Base-by-base conservation (phyloP, 2,113 vertebrate species). In the Xyrauchen texanus region DNA sequence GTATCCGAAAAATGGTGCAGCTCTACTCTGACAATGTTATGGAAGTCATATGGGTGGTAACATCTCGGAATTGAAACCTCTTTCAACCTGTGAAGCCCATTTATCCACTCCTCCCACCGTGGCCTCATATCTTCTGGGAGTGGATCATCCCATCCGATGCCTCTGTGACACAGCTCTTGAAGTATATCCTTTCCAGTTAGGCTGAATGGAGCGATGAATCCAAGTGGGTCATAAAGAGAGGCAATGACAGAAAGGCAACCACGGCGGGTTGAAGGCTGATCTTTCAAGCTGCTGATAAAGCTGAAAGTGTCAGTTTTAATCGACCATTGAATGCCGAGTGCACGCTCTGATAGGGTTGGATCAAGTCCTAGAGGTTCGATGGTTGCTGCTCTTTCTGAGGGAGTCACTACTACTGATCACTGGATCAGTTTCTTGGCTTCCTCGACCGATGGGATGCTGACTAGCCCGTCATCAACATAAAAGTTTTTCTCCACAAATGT, bases 91-190 rank as follows among this genome's bases (percentile, higher is more conserved):
- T 70, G 55, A 49, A 79, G 77, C 5, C 55, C 53, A 70, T 49
- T 63, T 68, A 34, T 79, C 77, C 77, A 79, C 12, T 70, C 57
- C 67, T 79, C 67, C 66, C 77, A 79, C 77, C 46, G 46, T 79
- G 68, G 57, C 6, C 10, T 51, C 46, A 79, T 4, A 60, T 71
- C 68, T 62, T 63, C 66, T n/a, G 66, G 68, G 16, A 79, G 77
- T 63, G 46, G 67, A 42, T 70, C 77, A 79, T 70, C 77, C 67
- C 77, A 79, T 62, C 77, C 67, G 11, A 66, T 77, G 49, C 75
- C 49, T 77, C 63, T 77, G n/a, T 63, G 63, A n/a, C 75, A 77
- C 49, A 77, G 34, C 52, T 77, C 75, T 46, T 80, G 76, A 46
- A 78, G 53, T 13, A 78, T 69, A n/a, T 49, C 10, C 45, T 82